Evolutionary conservation across 2,888 invertebrate genomes (phyloP).

Genomic region (Dolomedes plantarius): DNA sequence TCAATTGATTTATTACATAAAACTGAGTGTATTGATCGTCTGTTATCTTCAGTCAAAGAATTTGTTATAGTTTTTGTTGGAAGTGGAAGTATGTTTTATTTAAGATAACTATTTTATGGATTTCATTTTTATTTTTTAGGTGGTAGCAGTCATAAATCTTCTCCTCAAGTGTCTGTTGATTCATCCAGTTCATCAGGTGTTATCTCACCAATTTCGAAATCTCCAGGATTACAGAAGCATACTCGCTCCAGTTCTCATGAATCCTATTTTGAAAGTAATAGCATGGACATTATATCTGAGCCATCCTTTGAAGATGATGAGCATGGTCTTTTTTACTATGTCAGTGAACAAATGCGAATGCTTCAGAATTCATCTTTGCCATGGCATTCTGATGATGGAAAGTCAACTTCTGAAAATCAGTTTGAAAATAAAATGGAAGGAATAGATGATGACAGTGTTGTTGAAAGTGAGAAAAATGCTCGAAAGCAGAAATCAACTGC

Average conservation of each 20-base stretch:
- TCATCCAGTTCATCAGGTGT: conserved; percentile 55
- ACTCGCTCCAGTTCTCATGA: conserved; percentile 89
- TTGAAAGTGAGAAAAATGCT: conserved; percentile 37
- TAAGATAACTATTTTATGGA: too few species aligned
- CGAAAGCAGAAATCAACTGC: conserved; percentile 64
- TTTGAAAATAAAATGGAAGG: neutral
- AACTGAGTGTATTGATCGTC: too few species aligned
- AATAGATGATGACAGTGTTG: neutral
- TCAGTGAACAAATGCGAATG: conserved; percentile 57
- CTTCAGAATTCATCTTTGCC: conserved; percentile 23
- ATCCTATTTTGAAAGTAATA: conserved; percentile 86
- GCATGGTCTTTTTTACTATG: conserved; percentile 62
- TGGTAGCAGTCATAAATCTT: conserved; percentile 42
- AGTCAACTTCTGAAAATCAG: neutral
- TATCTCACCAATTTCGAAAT: conserved; percentile 44
- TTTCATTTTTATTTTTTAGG: too few species aligned
- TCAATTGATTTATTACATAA: too few species aligned
- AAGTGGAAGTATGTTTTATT: too few species aligned
- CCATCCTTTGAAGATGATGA: conserved; percentile 65
- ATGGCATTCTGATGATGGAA: conserved; percentile 17
- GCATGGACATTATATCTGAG: conserved; percentile 54
- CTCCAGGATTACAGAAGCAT: conserved; percentile 74
- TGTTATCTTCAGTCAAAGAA: too few species aligned
- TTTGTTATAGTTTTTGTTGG: too few species aligned
- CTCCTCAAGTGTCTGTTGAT: conserved; percentile 51